Conservation (phyloP, 2,888 invertebrate genomes). For the Euplexia lucipara region DNA sequence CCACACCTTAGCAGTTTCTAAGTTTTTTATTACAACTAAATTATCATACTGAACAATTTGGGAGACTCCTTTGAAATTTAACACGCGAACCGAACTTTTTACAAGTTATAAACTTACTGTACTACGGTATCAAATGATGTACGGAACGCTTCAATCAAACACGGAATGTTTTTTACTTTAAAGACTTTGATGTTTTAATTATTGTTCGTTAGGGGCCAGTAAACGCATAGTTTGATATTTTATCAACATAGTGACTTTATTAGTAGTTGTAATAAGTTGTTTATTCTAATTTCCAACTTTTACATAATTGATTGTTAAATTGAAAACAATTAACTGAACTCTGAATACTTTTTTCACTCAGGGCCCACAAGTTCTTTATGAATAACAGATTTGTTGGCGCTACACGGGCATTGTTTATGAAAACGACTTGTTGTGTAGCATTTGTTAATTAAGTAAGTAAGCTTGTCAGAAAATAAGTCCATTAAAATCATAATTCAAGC, state of each 20-base stretch:
- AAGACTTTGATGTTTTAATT: constrained; percentile 23
- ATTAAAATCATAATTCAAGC: too few relatives aligned
- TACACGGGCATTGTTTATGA: constrained; percentile 1
- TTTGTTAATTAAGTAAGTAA: neutral
- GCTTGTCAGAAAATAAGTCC: neutral
- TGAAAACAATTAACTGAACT: constrained; percentile 13
- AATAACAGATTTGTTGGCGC: constrained; percentile 6
- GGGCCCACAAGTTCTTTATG: constrained; percentile 1
- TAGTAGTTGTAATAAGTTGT: too few relatives aligned
- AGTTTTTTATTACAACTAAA: constrained; percentile 65
- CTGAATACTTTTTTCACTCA: neutral
- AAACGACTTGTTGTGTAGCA: constrained; percentile 3
- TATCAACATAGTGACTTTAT: constrained; percentile 7
- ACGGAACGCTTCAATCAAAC: constrained; percentile 13
- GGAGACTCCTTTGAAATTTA: constrained; percentile 57
- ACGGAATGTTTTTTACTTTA: constrained; percentile 13
- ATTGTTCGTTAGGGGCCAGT: constrained; percentile 2
- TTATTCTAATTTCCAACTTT: neutral
- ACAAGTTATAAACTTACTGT: constrained; percentile 45
- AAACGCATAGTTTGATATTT: constrained; percentile 14
- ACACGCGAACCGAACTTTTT: constrained; percentile 53
- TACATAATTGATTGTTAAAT: neutral
- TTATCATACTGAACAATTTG: constrained; percentile 62
- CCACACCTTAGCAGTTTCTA: constrained; percentile 68
- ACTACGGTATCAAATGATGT: constrained; percentile 37